phyloP scores from a whole-genome alignment of 2,888 invertebrate species.

The Lampropteryx suffumata region DNA sequence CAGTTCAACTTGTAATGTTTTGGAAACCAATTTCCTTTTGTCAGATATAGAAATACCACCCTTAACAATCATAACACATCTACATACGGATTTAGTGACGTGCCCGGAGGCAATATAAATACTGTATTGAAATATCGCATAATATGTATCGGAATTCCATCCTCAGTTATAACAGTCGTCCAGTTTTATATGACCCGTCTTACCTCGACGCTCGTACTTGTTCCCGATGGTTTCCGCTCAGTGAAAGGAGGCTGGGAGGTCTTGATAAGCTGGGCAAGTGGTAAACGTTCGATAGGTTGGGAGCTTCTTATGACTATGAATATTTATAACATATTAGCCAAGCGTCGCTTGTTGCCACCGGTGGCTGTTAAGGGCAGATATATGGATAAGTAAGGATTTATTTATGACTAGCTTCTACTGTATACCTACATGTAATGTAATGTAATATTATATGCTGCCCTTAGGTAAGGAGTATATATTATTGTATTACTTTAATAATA shows the following conservation, averaged over 20 bases:
- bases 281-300: slow-evolving; percentile 73
- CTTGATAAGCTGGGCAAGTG: slow-evolving; percentile 44
- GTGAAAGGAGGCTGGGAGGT: slow-evolving; percentile 35
- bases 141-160: slow-evolving; percentile 72
- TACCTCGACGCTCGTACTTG: slow-evolving; percentile 19
- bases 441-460: too few species aligned
- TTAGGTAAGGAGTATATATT: too few species aligned
- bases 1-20: too few species aligned
- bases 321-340: slow-evolving; percentile 79
- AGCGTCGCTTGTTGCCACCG: slow-evolving; percentile 64
- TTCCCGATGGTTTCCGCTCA: slow-evolving; percentile 22
- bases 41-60: slow-evolving; percentile 8
- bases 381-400: slow-evolving; percentile 26
- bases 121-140: slow-evolving; percentile 76
- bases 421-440: too few species aligned
- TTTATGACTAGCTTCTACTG: too few species aligned
- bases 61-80: slow-evolving; percentile 45
- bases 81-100: slow-evolving; percentile 53
- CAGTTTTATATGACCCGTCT: slow-evolving; percentile 42
- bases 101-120: slow-evolving; percentile 73
- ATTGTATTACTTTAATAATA: too few species aligned
- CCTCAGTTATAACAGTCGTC: slow-evolving; percentile 54
- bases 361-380: slow-evolving; percentile 54
- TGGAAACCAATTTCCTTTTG: too few species aligned
- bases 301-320: slow-evolving; percentile 79